Percentiles rank a stretch among this genome's conserved stretches.
Conservation (phyloP, 2,113 vertebrate genomes). For the Pavo muticus region DNA sequence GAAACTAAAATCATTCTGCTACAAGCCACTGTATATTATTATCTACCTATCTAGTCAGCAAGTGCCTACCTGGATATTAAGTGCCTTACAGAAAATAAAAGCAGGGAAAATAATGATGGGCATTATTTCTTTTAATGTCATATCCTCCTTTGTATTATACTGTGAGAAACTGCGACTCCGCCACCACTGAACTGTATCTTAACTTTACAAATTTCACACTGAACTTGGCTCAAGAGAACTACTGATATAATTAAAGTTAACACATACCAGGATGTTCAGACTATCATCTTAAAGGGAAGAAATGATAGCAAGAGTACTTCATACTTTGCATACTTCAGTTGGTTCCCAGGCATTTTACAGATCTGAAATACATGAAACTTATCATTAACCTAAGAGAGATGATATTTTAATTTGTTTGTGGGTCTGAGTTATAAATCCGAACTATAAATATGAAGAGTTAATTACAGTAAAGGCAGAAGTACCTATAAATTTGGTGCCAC, state of each 20-base stretch:
- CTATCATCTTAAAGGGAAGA: not conserved
- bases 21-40: not conserved
- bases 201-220: not conserved
- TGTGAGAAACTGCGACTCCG: not conserved
- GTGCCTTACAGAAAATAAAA: not conserved
- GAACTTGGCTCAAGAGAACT: not conserved
- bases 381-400: not conserved
- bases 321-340: not conserved
- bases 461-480: not conserved
- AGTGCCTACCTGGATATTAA: not conserved
- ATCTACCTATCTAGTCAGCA: not conserved
- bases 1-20: not conserved
- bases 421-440: not conserved
- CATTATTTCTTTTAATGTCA: not conserved
- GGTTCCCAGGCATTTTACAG: not conserved
- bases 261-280: not conserved
- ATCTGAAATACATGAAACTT: constrained; percentile 2
- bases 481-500: not conserved
- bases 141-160: not conserved
- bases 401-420: not conserved
- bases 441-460: not conserved
- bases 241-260: not conserved
- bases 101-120: not conserved
- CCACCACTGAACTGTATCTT: not conserved
- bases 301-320: not conserved